Conservation (phyloP, 2,113 vertebrate species). For the Mesocricetus auratus region DNA sequence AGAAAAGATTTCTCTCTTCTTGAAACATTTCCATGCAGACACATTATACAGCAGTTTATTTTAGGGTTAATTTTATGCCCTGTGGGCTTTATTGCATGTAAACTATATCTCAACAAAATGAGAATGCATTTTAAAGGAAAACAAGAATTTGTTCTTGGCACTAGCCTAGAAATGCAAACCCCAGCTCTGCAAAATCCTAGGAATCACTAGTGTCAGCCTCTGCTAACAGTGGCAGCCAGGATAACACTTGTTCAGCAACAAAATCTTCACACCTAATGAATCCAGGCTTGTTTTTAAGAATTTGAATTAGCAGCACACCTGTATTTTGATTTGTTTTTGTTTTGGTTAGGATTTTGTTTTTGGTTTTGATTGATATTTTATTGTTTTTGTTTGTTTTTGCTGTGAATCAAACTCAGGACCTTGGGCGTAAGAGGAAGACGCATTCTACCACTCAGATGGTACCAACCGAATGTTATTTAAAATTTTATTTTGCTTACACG, state of each 20-base stretch:
- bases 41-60: neutral
- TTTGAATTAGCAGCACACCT: neutral
- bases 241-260: neutral
- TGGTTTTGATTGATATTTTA: neutral
- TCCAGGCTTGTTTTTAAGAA: neutral
- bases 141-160: neutral
- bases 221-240: no score
- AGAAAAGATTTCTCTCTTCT: slow-evolving; percentile 18
- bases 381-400: neutral
- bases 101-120: slow-evolving; percentile 14
- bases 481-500: neutral
- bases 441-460: neutral
- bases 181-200: neutral
- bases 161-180: neutral
- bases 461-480: neutral
- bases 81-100: neutral
- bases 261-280: slow-evolving; percentile 3
- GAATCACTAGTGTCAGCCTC: neutral
- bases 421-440: neutral
- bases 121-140: slow-evolving; percentile 47
- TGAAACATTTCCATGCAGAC: neutral
- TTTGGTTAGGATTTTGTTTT: no score
- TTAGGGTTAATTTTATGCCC: neutral
- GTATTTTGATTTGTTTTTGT: neutral
- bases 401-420: neutral